Evolutionary conservation across 2,888 invertebrate species (phyloP), one percentile per base, ranked within the genome.

Genomic region (Acanthosepion lycidas): DNA sequence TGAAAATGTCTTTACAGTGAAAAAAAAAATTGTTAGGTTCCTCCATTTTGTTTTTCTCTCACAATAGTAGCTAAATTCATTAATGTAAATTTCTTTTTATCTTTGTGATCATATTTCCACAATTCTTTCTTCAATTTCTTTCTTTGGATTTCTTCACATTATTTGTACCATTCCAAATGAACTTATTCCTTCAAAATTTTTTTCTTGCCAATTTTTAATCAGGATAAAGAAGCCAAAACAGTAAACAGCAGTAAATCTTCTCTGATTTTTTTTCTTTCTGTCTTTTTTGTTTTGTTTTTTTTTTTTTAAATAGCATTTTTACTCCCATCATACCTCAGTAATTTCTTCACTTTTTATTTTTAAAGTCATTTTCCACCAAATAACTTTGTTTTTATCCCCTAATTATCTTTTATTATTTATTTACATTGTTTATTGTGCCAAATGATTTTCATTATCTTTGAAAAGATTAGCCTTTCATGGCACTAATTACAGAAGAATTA

Each of bases 311-410:
- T 33, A n/a, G 5, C 9, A 12, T n/a, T n/a, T n/a, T 12, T 33
- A 33, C 33, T 33, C n/a, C 78, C n/a, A 12, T 78, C n/a, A 15
- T 78, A n/a, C 33, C n/a, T 78, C n/a, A n/a, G n/a, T n/a, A n/a
- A n/a, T 78, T n/a, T 78, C 9, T 78, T 28, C 26, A 6, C n/a
- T 12, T 15, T 26, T 59, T 59, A 6, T 59, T 59, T 59, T 23
- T 23, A 59, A 15, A 78, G 33, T 9, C 0, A 78, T 78, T 78
- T 33, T 33, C 78, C 78, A 78, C n/a, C 78, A 78, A 78, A 78
- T 78, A 78, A 78, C 78, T 78, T 33, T n/a, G n/a, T 78, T 78
- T 78, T n/a, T 78, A n/a, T 78, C 78, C 78, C n/a, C n/a, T 78
- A 78, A 78, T 78, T 78, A 78, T 33, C 78, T n/a, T 78, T 78